phyloP scores from a whole-genome alignment of 2,113 vertebrate species.

The Callocephalon fimbriatum region DNA sequence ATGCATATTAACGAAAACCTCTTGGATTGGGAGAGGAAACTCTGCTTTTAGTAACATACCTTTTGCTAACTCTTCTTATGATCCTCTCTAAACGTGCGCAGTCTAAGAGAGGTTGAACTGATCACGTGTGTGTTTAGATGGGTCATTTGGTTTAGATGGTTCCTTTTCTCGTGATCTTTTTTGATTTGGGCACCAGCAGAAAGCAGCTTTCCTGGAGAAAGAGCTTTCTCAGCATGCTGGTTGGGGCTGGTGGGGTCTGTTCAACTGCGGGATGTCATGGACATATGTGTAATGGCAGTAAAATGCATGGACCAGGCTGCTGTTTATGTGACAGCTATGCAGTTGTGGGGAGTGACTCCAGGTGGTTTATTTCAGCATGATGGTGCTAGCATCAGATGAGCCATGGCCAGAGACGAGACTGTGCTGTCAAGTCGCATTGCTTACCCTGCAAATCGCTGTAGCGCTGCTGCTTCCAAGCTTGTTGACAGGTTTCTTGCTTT shows the following conservation, averaged over 20 bases:
- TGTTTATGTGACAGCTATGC: background rate
- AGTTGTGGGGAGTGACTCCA: conserved; percentile 59
- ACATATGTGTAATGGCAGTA: conserved; percentile 38
- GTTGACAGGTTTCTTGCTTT: background rate
- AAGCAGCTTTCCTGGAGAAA: conserved; percentile 49
- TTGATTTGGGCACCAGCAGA: background rate
- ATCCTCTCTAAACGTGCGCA: background rate
- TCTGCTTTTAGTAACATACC: background rate
- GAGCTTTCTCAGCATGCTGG: background rate
- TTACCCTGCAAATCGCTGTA: background rate
- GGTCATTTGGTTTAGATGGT: background rate
- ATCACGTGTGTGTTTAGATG: background rate
- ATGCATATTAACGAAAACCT: background rate
- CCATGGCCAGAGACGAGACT: background rate
- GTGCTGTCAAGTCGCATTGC: background rate
- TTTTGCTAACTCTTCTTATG: background rate
- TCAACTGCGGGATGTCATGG: conserved; percentile 37
- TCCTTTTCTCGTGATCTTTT: background rate
- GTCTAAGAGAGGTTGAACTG: background rate
- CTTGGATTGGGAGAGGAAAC: background rate
- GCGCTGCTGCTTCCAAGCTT: background rate
- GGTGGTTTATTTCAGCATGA: conserved; percentile 38
- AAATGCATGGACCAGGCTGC: background rate
- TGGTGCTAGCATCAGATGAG: background rate
- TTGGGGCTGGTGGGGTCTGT: conserved; percentile 43